A percentile compares a stretch with the other conserved stretches of the same genome.
These are phyloP conservation scores for Rambutsinella grinnellia DNA, from an alignment of 2,888 invertebrate genomes.

Conservation along the genomic window DNA sequence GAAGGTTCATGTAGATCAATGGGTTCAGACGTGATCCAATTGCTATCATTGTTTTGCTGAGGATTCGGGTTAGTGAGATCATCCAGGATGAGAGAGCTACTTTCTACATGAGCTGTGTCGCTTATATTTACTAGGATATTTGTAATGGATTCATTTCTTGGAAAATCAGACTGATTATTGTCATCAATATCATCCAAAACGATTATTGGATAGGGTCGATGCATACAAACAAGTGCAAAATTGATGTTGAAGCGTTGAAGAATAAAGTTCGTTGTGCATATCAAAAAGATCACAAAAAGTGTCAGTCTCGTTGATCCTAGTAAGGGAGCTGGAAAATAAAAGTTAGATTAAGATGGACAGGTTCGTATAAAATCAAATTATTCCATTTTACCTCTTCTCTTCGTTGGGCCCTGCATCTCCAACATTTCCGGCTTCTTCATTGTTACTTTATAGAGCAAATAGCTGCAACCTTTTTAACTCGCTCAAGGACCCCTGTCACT, in stretches of 20 bases:
- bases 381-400: neutral
- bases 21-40: slow-evolving; percentile 21
- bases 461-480: too few relatives aligned
- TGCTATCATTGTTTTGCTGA: neutral
- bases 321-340: too few relatives aligned
- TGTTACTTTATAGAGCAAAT: too few relatives aligned
- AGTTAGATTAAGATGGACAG: too few relatives aligned
- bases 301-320: too few relatives aligned
- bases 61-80: neutral
- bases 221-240: slow-evolving; percentile 74
- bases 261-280: too few relatives aligned
- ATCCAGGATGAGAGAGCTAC: neutral
- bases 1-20: slow-evolving; percentile 5
- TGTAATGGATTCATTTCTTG: neutral
- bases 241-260: slow-evolving; percentile 72
- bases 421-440: too few relatives aligned
- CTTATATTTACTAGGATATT: neutral
- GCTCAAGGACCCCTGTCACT: too few relatives aligned
- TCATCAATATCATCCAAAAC: neutral
- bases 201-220: slow-evolving; percentile 66
- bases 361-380: too few relatives aligned
- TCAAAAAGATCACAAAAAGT: too few relatives aligned
- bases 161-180: neutral
- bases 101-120: neutral
- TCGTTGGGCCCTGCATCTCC: neutral